A percentile compares a stretch with the other conserved stretches of the same genome.
phyloP scores from a whole-genome alignment of 2,113 vertebrate species.

The Semnornis frantzii region DNA sequence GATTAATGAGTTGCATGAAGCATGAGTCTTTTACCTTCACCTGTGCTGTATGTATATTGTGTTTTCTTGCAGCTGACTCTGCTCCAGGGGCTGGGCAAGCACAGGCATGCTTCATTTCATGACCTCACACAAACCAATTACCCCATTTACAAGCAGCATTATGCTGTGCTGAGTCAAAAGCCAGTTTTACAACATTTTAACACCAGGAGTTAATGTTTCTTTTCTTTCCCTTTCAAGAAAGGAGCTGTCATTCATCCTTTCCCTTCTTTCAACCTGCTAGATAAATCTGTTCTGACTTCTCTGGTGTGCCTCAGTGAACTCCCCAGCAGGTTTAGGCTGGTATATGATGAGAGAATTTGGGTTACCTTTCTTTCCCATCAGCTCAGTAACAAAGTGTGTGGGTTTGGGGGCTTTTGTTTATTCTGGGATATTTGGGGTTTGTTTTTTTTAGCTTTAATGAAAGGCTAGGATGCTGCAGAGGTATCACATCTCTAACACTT shows the following conservation, averaged over 20 bases:
- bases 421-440: background rate
- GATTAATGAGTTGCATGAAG: background rate
- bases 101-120: constrained; percentile 7
- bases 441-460: background rate
- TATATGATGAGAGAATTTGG: background rate
- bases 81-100: constrained; percentile 42
- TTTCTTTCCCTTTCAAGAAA: constrained; percentile 39
- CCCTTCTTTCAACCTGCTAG: background rate
- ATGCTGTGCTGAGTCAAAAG: constrained; percentile 55
- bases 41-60: background rate
- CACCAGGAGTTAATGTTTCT: constrained; percentile 63
- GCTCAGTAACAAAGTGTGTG: background rate
- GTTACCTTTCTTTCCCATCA: constrained; percentile 23
- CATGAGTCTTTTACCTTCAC: background rate
- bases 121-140: constrained; percentile 62
- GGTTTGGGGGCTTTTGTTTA: background rate
- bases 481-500: background rate
- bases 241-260: constrained; percentile 38
- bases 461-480: background rate
- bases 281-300: constrained; percentile 25
- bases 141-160: constrained; percentile 44
- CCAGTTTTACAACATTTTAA: constrained; percentile 68
- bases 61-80: constrained; percentile 26
- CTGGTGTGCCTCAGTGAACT: background rate
- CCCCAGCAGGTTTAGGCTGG: constrained; percentile 51